Conservation (phyloP, 2,113 vertebrate species). For the Thermophis baileyi region DNA sequence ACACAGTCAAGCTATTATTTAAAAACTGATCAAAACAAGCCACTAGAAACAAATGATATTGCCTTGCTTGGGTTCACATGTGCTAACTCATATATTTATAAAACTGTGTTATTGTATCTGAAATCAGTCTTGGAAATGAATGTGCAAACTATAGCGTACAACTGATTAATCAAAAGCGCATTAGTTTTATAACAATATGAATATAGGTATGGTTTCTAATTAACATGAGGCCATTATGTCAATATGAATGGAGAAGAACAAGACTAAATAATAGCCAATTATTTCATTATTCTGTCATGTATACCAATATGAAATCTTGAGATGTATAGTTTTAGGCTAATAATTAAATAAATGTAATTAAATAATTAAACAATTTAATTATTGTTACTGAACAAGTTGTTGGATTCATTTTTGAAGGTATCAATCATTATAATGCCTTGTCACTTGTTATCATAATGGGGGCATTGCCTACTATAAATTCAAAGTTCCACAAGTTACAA, state of each 20-base stretch:
- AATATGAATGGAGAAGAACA: not conserved
- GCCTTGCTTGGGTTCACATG: not conserved
- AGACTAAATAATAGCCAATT: not conserved
- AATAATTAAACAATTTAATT: too few relatives aligned
- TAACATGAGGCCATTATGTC: not conserved
- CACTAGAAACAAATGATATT: not conserved
- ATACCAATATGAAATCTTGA: constrained; percentile 1
- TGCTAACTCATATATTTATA: not conserved
- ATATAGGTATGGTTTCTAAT: not conserved
- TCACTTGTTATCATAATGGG: not conserved
- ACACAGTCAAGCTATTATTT: not conserved
- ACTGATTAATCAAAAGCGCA: not conserved
- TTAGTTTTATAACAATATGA: not conserved
- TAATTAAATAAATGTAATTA: not conserved
- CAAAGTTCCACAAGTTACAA: not conserved
- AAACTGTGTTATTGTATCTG: not conserved
- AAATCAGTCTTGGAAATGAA: not conserved
- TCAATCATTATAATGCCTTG: not conserved
- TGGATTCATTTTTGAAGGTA: not conserved
- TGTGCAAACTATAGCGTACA: not conserved
- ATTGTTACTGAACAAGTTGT: not conserved
- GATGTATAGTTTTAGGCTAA: not conserved
- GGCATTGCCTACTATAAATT: not conserved
- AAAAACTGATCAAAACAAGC: not conserved
- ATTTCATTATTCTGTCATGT: not conserved